Evolutionary conservation across 2,113 vertebrate genomes (phyloP).

Genomic region (Hippocampus comes): DNA sequence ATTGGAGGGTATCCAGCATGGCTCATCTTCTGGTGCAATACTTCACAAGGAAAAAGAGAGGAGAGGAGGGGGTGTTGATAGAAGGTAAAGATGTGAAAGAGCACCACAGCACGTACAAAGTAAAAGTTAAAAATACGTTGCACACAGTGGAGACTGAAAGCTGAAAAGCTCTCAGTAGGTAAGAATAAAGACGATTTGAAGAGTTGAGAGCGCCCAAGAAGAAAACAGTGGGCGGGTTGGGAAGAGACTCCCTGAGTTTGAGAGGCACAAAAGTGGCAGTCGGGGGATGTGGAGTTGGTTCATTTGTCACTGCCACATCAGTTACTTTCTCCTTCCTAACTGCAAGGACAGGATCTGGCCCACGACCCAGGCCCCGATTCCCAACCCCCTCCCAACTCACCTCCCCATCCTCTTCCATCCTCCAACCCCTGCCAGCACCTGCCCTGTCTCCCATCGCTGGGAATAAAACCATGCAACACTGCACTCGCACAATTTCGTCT

Average conservation of each 20-base stretch:
- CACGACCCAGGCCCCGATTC: conserved; percentile 36
- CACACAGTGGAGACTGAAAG: conserved; percentile 25
- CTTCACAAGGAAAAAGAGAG: conserved; percentile 17
- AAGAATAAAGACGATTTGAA: conserved; percentile 28
- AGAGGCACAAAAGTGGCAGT: conserved; percentile 63
- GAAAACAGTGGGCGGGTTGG: conserved; percentile 29
- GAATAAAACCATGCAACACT: conserved; percentile 39
- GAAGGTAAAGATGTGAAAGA: conserved; percentile 22
- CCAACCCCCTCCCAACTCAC: neutral
- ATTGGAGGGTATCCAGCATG: conserved; percentile 1
- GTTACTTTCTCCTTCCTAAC: conserved; percentile 73
- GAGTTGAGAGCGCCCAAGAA: conserved; percentile 3
- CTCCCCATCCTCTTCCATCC: conserved; percentile 51
- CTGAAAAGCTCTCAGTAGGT: conserved; percentile 39
- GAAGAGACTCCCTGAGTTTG: conserved; percentile 38
- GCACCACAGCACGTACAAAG: conserved; percentile 33
- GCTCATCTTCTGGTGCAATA: conserved; percentile 19
- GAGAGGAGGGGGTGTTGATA: conserved; percentile 21
- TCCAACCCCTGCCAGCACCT: conserved; percentile 61
- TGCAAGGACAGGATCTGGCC: conserved; percentile 61
- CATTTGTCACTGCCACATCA: conserved; percentile 78
- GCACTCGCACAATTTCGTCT: conserved; percentile 47
- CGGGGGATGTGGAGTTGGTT: conserved; percentile 61
- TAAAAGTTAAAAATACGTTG: conserved; percentile 40
- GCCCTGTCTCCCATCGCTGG: conserved; percentile 43